Evolutionary conservation across 2,888 invertebrate species (phyloP).

Genomic region (Nomada hirtipes): DNA sequence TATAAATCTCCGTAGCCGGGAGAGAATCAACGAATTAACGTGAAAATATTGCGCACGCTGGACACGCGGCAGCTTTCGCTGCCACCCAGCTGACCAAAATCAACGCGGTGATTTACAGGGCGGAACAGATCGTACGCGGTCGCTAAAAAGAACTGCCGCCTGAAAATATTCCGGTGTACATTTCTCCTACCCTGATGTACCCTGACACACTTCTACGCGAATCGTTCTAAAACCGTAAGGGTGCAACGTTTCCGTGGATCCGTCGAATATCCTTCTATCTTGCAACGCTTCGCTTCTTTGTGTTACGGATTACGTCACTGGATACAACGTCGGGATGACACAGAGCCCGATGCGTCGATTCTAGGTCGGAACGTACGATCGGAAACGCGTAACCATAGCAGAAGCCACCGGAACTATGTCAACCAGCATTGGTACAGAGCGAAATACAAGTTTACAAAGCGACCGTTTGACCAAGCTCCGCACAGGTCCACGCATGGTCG

Average conservation of each 20-base stretch:
- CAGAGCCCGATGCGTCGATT: conserved; percentile 34
- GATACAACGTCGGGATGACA: not conserved
- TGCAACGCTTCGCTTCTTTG: conserved; percentile 21
- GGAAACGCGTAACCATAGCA: conserved; percentile 66
- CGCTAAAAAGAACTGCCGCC: not conserved
- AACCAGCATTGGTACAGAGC: conserved; percentile 55
- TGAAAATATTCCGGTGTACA: no score
- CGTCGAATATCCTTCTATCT: no score
- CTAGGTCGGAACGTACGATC: conserved; percentile 45
- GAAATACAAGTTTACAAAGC: conserved; percentile 77
- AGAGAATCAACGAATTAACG: conserved; percentile 52
- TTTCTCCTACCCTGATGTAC: no score
- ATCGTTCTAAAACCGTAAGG: no score
- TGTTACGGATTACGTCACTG: not conserved
- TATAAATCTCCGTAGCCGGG: conserved; percentile 53
- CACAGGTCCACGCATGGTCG: conserved; percentile 70
- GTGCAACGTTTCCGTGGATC: no score
- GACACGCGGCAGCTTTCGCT: conserved; percentile 17
- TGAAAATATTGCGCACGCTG: conserved; percentile 44
- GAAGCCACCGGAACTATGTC: conserved; percentile 67
- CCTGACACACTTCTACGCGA: no score
- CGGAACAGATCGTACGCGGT: not conserved
- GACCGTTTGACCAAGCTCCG: conserved; percentile 73
- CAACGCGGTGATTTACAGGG: conserved; percentile 18
- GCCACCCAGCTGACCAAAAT: conserved; percentile 28